Evolutionary conservation across 2,888 invertebrate genomes (phyloP), one percentile per base, ranked within the genome.

Genomic region (Xylocampa areola): DNA sequence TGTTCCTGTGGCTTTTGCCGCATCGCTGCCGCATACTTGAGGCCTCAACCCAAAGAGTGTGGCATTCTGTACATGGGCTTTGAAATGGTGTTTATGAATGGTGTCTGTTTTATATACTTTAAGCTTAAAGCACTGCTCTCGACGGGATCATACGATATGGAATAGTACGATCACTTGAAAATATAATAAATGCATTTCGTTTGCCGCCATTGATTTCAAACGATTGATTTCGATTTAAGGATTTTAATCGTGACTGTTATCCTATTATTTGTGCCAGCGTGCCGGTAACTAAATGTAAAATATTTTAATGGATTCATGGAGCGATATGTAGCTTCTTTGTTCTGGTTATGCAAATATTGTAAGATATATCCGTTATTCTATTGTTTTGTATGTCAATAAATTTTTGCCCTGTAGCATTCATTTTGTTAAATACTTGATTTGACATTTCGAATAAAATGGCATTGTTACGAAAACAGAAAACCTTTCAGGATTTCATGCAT

Each of bases 71-170:
- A 47, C 40, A 43, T 21, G 36, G 45, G 27, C 43, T 64, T 68
- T 72, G 52, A 73, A 65, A 59, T 36, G 6, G 32, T 43, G 32
- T 53, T 39, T 48, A 40, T 67, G 61, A 63, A 76, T 65, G 48
- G 44, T 32, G 23, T 37, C 48, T 53, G 11, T 37, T 52, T 52
- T 40, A 32, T 58, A 13, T 32, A 57, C 33, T 47, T 48, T 23
- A 25, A 19, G 32, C 6, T 33, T 21, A 66, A 61, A 54, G 36
- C 23, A 25, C 30, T 25, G 13, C 21, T 30, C 16, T 44, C 4
- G 7, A 11, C 16, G 33, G 35, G 4, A 16, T 30, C 14, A 11
- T 13, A 35, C 16, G 19, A 19, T n/a, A n/a, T n/a, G n/a, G n/a
- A n/a, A n/a, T n/a, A n/a, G n/a, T n/a, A n/a, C n/a, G n/a, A n/a